Evolutionary conservation across 2,888 invertebrate genomes (phyloP).

Genomic region (Molorchus minor): DNA sequence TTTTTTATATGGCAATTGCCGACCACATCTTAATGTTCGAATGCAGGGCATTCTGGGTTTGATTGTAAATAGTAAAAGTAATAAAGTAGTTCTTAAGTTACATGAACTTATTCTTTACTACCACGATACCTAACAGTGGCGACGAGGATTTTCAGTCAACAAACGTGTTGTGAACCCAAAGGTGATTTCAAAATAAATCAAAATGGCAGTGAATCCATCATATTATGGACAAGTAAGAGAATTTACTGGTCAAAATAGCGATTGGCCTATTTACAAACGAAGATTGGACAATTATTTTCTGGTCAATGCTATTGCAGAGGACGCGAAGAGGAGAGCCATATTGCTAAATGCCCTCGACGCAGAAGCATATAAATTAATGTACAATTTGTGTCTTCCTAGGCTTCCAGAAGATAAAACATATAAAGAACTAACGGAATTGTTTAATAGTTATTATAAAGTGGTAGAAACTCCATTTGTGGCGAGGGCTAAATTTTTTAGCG

Average conservation of each 20-base stretch:
- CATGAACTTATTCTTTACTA: no score
- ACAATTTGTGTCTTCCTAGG: neutral
- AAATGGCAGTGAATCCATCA: no score
- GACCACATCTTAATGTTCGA: no score
- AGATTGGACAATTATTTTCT: neutral
- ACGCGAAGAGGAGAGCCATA: neutral
- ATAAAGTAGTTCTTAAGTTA: no score
- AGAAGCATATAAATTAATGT: neutral
- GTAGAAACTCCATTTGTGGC: slow-evolving; percentile 4
- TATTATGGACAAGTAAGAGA: neutral
- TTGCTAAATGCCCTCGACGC: neutral
- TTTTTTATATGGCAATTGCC: no score
- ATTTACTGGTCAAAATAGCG: neutral
- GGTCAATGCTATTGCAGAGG: no score
- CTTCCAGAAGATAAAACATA: neutral
- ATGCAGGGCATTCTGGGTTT: no score
- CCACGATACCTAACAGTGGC: no score
- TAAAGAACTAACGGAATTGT: neutral
- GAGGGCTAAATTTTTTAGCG: slow-evolving; percentile 9
- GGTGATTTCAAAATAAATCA: no score
- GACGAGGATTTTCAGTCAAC: no score
- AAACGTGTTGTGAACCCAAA: no score
- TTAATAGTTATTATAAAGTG: neutral
- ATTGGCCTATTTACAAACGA: neutral
- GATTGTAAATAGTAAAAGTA: no score